Conservation (phyloP, 2,113 vertebrate species). For the Cathartes aura region DNA sequence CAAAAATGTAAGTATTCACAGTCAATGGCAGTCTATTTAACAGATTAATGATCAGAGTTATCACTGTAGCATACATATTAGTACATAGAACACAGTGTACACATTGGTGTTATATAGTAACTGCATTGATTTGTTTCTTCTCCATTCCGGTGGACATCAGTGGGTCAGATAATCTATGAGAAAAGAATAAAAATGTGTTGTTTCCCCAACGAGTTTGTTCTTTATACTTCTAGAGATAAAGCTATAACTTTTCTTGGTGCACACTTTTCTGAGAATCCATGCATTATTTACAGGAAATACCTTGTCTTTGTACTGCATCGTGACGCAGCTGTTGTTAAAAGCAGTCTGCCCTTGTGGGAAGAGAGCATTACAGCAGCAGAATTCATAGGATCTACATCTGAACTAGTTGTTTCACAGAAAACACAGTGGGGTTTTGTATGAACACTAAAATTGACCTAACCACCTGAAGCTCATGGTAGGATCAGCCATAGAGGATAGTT, state of each 20-base stretch:
- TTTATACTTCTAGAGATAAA: background rate
- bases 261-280: background rate
- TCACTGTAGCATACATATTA: background rate
- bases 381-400: background rate
- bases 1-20: background rate
- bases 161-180: background rate
- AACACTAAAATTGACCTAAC: background rate
- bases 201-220: background rate
- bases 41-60: background rate
- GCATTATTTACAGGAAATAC: slow-evolving; percentile 3
- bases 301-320: background rate
- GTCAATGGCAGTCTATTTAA: background rate
- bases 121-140: background rate
- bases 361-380: background rate
- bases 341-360: accelerated
- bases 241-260: background rate
- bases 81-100: background rate
- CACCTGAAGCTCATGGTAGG: background rate
- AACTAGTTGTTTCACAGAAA: background rate
- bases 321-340: background rate
- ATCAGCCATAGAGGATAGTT: background rate
- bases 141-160: background rate
- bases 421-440: background rate
- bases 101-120: background rate
- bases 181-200: background rate